These are phyloP conservation scores for Lutjanus erythropterus DNA, from an alignment of 2,113 vertebrate species.

Conservation along the genomic window DNA sequence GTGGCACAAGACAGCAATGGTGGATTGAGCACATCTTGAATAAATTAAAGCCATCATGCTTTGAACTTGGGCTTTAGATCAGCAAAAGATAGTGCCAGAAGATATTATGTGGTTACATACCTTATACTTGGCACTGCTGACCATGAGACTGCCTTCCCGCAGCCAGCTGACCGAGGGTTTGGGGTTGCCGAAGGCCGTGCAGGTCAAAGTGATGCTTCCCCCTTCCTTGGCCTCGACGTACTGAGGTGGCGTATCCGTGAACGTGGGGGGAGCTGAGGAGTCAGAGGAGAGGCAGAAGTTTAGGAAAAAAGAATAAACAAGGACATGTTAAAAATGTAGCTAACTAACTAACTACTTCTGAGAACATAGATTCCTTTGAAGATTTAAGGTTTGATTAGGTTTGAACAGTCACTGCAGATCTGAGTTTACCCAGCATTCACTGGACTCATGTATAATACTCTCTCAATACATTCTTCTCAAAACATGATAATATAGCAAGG, in stretches of 20 bases:
- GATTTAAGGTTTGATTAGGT: no score
- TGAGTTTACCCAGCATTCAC: background rate
- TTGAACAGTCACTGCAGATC: background rate
- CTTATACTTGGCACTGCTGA: conserved; percentile 93
- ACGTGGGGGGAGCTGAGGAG: conserved; percentile 93
- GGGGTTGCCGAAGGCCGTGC: conserved; percentile 96
- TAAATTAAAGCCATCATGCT: no score
- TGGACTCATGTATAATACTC: background rate
- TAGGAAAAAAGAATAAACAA: conserved; percentile 4
- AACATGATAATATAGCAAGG: background rate
- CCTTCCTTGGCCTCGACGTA: conserved; percentile 98
- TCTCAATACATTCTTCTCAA: background rate
- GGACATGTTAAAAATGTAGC: background rate
- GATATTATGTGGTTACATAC: conserved; percentile 49
- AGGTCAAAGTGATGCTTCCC: conserved; percentile 93
- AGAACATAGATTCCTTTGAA: background rate
- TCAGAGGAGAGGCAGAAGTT: background rate
- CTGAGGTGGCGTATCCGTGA: conserved; percentile 95
- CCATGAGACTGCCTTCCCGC: conserved; percentile 90
- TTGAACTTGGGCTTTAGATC: no score
- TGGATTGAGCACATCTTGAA: no score
- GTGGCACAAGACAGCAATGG: no score
- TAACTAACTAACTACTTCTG: background rate
- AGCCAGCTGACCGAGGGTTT: conserved; percentile 97
- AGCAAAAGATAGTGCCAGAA: no score